phyloP scores from a whole-genome alignment of 2,113 vertebrate genomes.

The Dicaeum eximium region DNA sequence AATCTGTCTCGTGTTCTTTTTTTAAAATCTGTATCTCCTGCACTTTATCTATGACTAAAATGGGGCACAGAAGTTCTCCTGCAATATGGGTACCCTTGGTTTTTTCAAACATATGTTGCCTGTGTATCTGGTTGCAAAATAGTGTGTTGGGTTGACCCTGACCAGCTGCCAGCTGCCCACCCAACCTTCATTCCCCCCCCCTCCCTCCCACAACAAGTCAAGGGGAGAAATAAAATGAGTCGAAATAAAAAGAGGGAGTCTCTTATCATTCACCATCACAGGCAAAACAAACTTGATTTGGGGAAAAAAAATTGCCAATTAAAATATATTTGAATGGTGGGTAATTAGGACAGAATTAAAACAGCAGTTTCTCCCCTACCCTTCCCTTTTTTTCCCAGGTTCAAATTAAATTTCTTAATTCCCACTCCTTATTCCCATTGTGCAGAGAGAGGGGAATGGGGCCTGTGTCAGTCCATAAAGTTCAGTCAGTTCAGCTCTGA shows the following conservation, averaged over 20 bases:
- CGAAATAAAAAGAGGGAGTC: background rate
- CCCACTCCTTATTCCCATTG: background rate
- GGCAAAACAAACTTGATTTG: background rate
- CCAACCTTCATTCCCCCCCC: background rate
- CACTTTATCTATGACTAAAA: background rate
- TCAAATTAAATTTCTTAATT: background rate
- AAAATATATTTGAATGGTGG: background rate
- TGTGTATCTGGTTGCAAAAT: background rate
- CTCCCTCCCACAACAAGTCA: background rate
- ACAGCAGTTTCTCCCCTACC: fast-evolving
- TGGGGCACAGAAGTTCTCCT: background rate
- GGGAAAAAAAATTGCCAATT: background rate
- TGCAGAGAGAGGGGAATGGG: background rate
- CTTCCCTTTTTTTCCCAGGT: background rate
- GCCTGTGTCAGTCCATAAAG: background rate
- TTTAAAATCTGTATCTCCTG: background rate
- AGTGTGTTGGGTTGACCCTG: background rate
- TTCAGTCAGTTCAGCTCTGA: background rate
- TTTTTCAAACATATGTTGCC: background rate
- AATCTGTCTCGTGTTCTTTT: background rate
- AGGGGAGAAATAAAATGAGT: background rate
- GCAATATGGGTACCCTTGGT: background rate
- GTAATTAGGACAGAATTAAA: background rate
- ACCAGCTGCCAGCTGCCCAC: background rate
- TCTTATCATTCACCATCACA: background rate